These are phyloP conservation scores for Chrysemys picta DNA, from an alignment of 2,113 vertebrate genomes.

Conservation along the genomic window DNA sequence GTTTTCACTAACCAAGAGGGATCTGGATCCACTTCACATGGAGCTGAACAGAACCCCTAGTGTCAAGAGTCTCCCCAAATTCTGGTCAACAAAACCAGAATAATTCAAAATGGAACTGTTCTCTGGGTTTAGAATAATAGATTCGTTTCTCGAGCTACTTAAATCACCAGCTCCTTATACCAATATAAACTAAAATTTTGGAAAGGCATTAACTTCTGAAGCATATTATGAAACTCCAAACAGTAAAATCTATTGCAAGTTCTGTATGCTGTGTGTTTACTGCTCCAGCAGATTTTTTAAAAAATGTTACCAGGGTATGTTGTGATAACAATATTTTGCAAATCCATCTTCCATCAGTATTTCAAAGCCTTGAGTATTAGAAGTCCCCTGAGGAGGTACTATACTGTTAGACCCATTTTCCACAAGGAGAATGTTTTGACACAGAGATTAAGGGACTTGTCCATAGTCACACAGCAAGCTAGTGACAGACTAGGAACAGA, in stretches of 20 bases:
- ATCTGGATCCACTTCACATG: background rate
- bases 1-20: background rate
- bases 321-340: background rate
- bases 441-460: background rate
- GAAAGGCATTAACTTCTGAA: background rate
- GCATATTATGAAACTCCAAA: background rate
- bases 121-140: background rate
- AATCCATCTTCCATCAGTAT: background rate
- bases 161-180: background rate
- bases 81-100: background rate
- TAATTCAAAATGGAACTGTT: background rate
- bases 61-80: background rate
- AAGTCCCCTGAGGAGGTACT: background rate
- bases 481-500: background rate
- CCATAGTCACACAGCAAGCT: background rate
- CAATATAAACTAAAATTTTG: background rate
- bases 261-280: background rate
- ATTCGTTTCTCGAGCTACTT: background rate
- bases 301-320: background rate
- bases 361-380: background rate
- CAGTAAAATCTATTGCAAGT: background rate
- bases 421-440: background rate
- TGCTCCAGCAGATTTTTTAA: background rate
- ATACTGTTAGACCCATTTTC: background rate
- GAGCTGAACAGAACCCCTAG: background rate